Evolutionary conservation across 2,888 invertebrate genomes (phyloP), one percentile per base, ranked within the genome.

Genomic region (Erebia aethiops): DNA sequence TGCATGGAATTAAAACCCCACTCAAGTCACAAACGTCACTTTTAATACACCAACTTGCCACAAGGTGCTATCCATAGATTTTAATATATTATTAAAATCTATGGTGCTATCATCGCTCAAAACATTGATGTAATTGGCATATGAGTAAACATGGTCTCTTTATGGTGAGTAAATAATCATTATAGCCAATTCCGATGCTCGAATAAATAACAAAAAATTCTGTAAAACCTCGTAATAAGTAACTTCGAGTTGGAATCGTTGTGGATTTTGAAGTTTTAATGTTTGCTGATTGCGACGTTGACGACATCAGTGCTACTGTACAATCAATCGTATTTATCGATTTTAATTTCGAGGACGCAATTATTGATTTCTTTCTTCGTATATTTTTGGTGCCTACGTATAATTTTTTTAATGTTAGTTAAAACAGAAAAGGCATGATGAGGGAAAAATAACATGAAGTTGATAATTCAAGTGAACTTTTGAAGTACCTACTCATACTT

Each of bases 101-200:
- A n/a, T n/a, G 49, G 13, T 4, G 14, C 14, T 14, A 49, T 5
- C 4, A 14, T 49, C 14, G 49, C 14, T 49, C 49, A 49, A 49
- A 14, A 49, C 16, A n/a, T 1, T 1, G 51, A 52, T 2, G 8
- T 35, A 57, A 57, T 57, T 57, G 57, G 35, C 57, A 35, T 57
- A 26, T 57, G 14, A 35, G 26, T 35, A 10, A 57, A 57, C 57
- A 35, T 57, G 26, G 57, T 13, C 26, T 35, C 26, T 57, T 26
- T 26, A 57, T 35, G 57, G 57, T n/a, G 14, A 26, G 57, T 26
- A 57, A 57, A 57, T 57, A 26, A 57, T 35, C 57, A 57, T 35
- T 57, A 57, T n/a, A 35, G 14, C 14, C 26, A 13, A 57, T 57
- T 35, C 8, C 35, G 14, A 26, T 2, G 26, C n/a, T 4, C 21